Evolutionary conservation across 2,797 vertebrate genomes (phyloP).

Genomic region (Prionace glauca): DNA sequence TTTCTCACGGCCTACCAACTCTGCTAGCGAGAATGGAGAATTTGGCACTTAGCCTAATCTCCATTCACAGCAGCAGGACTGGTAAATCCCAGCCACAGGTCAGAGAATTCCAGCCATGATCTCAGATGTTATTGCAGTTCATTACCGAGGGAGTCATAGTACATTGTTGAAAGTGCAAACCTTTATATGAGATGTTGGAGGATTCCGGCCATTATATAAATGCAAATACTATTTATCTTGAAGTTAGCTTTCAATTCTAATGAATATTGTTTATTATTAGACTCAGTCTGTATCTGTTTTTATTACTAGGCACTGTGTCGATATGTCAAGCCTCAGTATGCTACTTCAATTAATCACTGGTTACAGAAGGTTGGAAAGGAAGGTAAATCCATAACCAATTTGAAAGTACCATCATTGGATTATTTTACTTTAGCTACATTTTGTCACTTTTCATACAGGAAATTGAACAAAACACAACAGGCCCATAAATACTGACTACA

Average conservation of each 20-base stretch:
- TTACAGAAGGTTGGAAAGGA: conserved; percentile 41
- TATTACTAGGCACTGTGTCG: conserved; percentile 46
- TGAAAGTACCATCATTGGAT: background rate
- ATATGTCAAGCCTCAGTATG: conserved; percentile 41
- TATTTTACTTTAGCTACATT: background rate
- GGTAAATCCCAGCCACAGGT: too few relatives aligned
- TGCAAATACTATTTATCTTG: background rate
- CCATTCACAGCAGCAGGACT: too few relatives aligned
- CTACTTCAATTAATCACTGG: conserved; percentile 42
- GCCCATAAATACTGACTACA: background rate
- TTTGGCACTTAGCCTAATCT: too few relatives aligned
- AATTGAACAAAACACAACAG: background rate
- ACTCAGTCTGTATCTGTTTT: conserved; percentile 37
- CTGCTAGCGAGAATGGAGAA: too few relatives aligned
- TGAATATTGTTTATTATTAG: background rate
- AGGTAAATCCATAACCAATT: conserved; percentile 37
- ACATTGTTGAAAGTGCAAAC: too few relatives aligned
- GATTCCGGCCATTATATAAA: background rate
- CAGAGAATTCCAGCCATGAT: too few relatives aligned
- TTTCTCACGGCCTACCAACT: too few relatives aligned
- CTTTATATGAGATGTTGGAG: too few relatives aligned
- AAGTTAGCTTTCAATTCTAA: background rate
- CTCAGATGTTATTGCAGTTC: too few relatives aligned
- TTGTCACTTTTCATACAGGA: background rate
- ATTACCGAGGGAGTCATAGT: too few relatives aligned